Conservation (phyloP, 2,888 invertebrate species). For the Noctua pronuba region DNA sequence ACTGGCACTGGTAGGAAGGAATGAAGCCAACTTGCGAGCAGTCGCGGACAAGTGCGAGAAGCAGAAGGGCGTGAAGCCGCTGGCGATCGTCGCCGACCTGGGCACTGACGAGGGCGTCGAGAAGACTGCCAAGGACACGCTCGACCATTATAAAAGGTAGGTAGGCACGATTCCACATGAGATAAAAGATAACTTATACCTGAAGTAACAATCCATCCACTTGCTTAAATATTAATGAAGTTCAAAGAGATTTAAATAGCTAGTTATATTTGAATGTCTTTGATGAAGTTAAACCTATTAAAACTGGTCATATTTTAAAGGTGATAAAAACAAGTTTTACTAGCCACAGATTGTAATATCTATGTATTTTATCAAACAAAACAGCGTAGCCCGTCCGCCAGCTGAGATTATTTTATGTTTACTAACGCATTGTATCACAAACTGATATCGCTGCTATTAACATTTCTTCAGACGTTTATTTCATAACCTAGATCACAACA, state of each 20-base stretch:
- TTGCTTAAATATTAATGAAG: neutral
- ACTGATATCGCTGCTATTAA: neutral
- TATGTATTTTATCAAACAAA: neutral
- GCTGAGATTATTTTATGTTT: neutral
- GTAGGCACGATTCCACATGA: neutral
- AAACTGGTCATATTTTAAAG: neutral
- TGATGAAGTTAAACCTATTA: neutral
- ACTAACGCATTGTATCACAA: neutral
- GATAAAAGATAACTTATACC: neutral
- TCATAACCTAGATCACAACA: neutral
- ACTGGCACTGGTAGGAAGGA: slow-evolving; percentile 72
- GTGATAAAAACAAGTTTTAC: neutral
- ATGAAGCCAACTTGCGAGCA: slow-evolving; percentile 65
- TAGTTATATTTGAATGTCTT: too few relatives aligned
- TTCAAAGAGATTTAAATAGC: too few relatives aligned
- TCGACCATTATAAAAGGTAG: slow-evolving; percentile 71
- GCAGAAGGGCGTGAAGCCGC: slow-evolving; percentile 63
- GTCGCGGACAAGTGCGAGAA: slow-evolving; percentile 67
- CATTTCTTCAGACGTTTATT: neutral
- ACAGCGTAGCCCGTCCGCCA: neutral
- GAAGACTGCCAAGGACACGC: slow-evolving; percentile 67
- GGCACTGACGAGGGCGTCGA: slow-evolving; percentile 75
- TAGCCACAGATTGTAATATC: neutral
- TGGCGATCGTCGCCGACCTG: slow-evolving; percentile 72
- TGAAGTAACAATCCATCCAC: neutral